A percentile compares a stretch with the other conserved stretches of the same genome.
Conservation (phyloP, 1,140 invertebrate genomes). For the Drosophila insularis region DNA sequence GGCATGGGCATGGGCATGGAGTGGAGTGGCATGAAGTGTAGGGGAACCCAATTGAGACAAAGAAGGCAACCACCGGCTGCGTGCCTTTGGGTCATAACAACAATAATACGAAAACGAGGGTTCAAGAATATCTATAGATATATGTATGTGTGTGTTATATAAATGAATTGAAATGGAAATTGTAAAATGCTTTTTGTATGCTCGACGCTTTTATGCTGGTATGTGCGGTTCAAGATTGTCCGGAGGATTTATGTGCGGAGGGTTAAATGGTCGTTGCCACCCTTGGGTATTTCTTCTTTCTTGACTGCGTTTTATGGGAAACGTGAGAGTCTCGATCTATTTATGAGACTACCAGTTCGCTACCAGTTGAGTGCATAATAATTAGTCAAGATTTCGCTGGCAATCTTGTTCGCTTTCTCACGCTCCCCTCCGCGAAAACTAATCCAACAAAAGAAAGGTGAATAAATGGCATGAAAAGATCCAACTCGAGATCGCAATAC, state of each 20-base stretch:
- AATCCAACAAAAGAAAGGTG: not conserved
- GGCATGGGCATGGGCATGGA: too few species aligned
- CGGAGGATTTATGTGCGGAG: conserved; percentile 40
- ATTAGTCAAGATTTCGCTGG: conserved; percentile 69
- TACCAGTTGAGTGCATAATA: conserved; percentile 66
- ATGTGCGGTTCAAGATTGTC: conserved; percentile 35
- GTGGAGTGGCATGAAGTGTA: conserved; percentile 9
- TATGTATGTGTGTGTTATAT: conserved; percentile 1
- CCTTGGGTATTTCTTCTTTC: not conserved
- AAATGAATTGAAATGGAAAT: conserved; percentile 68
- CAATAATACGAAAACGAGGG: conserved; percentile 50
- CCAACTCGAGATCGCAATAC: not conserved
- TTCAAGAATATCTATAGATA: conserved; percentile 37
- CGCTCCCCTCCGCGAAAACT: conserved; percentile 42
- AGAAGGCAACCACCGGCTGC: conserved; percentile 45
- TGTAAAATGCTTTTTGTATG: conserved; percentile 63
- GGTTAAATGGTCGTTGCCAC: conserved; percentile 57
- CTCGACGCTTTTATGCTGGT: conserved; percentile 54
- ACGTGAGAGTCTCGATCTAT: conserved; percentile 36
- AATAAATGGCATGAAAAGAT: not conserved
- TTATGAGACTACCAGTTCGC: not conserved
- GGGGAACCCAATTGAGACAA: not conserved
- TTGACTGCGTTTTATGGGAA: conserved; percentile 50
- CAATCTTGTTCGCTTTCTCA: conserved; percentile 54
- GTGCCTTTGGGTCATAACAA: conserved; percentile 60